Percentiles rank a stretch among this genome's conserved stretches.
Conservation (phyloP, 2,113 vertebrate species). For the Collichthys lucidus region DNA sequence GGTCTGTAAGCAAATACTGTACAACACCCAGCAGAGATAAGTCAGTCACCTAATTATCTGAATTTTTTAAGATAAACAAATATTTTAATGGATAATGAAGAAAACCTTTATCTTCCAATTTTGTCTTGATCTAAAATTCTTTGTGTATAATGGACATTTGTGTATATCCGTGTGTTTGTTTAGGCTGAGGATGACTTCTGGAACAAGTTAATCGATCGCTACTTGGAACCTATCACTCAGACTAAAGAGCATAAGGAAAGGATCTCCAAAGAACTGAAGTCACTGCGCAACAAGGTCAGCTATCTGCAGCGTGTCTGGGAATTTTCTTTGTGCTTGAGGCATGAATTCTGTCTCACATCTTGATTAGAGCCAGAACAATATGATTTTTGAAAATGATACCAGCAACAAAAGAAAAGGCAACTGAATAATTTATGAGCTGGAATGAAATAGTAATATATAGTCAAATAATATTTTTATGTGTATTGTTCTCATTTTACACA, state of each 20-base stretch:
- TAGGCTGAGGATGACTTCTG: constrained; percentile 85
- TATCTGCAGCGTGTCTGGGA: background rate
- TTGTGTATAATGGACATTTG: background rate
- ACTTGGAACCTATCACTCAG: constrained; percentile 75
- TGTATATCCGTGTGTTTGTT: constrained; percentile 1
- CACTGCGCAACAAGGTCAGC: constrained; percentile 85
- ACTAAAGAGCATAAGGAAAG: constrained; percentile 65
- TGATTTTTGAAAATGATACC: too few species aligned
- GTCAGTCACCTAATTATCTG: too few species aligned
- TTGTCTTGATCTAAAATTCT: background rate
- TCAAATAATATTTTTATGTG: too few species aligned
- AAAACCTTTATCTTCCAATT: background rate
- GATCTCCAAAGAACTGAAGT: constrained; percentile 82
- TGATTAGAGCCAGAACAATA: too few species aligned
- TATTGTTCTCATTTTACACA: too few species aligned
- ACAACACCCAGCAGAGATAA: background rate
- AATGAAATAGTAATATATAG: too few species aligned
- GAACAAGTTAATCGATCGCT: constrained; percentile 82
- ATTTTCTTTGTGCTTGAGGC: background rate
- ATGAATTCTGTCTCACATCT: background rate
- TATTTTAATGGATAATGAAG: background rate
- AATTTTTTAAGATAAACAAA: background rate
- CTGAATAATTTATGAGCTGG: too few species aligned
- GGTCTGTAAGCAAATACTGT: background rate
- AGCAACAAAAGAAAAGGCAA: too few species aligned